phyloP scores from a whole-genome alignment of 2,797 vertebrate genomes.

The Notoglanidium macrostoma region DNA sequence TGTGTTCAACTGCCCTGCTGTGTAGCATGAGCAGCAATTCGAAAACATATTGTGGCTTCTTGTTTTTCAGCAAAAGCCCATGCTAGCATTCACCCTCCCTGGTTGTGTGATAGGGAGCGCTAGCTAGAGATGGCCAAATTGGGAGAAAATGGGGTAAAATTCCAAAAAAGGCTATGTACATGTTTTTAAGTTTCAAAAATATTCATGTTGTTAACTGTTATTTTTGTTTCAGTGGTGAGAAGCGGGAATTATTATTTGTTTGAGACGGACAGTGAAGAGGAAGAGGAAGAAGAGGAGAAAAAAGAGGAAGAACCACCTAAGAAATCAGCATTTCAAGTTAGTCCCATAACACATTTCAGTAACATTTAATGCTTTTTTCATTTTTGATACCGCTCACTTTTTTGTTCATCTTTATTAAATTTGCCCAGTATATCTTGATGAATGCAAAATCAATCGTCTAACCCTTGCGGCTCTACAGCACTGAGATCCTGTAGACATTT shows the following conservation, averaged over 20 bases:
- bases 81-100: background rate
- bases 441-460: conserved; percentile 13
- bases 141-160: background rate
- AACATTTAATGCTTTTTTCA: background rate
- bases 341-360: background rate
- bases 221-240: conserved; percentile 84
- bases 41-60: background rate
- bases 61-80: background rate
- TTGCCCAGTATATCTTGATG: conserved; percentile 15
- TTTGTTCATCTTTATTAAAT: too few relatives aligned
- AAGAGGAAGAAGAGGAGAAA: conserved; percentile 85
- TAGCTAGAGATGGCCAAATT: background rate
- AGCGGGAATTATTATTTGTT: conserved; percentile 98
- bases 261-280: conserved; percentile 93
- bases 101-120: background rate
- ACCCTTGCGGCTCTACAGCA: conserved; percentile 15
- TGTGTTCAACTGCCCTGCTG: background rate
- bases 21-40: too few relatives aligned
- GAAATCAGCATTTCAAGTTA: conserved; percentile 86
- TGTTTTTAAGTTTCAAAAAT: background rate
- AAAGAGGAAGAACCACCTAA: conserved; percentile 81
- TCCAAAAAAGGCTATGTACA: background rate
- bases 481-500: conserved; percentile 35
- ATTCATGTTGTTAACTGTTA: background rate
- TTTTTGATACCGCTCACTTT: background rate